Base-by-base conservation (phyloP, 2,888 invertebrate species). In the Smittia sp. region DNA sequence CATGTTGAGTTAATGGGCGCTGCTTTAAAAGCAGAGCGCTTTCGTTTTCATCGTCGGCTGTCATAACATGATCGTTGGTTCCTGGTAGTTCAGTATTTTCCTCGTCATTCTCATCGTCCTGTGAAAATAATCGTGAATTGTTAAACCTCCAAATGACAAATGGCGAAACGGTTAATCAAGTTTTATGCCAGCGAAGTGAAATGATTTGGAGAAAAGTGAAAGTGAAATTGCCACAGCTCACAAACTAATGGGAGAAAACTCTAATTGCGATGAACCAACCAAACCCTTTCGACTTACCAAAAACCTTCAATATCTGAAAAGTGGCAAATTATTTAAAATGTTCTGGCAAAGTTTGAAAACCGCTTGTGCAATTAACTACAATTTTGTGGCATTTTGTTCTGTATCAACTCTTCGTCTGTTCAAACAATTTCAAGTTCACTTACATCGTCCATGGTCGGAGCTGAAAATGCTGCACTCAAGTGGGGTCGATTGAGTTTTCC, bases 391-490 rank as follows among this genome's bases (percentile, higher is more conserved):
- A 46, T 46, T n/a, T 46, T 46, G 9, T 3, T 6, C 9, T 32
- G 3, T 32, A 9, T 32, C 32, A 32, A 32, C 3, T n/a, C n/a
- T n/a, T n/a, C n/a, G n/a, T n/a, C n/a, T n/a, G 9, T 3, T 46
- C n/a, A 46, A 6, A 6, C 2, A n/a, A n/a, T 46, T 46, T 46
- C 15, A 13, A 46, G 13, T 46, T 46, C n/a, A 74, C 58, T 75
- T 84, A 91, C 91, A 86, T 94, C 93, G 76, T 92, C 90, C 72
- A 90, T 86, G 79, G 92, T 91, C 0, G 93, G 92, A 75, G 95
- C 86, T 1, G 94, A 91, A 81, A 96, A 95, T 0, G 94, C 92
- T 0, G 96, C 94, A 79, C 94, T 95, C 76, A 94, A 86, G 46
- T 22, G 54, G 1, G 93, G 92, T 78, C 90, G 90, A 77, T 90